Base-by-base conservation (phyloP, 37 sponge, comb jelly and placozoan species). In the Hexactinellida sp. region DNA sequence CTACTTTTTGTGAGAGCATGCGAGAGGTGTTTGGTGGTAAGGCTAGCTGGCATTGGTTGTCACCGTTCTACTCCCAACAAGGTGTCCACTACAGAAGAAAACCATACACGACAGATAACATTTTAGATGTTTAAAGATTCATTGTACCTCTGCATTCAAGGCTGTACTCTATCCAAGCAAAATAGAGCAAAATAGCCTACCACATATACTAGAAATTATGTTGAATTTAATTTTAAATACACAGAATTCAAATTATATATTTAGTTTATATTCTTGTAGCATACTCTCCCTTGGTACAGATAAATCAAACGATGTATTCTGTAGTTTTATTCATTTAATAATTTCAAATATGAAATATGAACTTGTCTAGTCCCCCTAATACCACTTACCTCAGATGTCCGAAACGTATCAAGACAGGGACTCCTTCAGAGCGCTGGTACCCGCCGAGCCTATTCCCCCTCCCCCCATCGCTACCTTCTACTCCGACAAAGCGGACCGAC, bases 21-120 rank as follows among this genome's bases (percentile, higher is more conserved):
- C 55, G 37, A 0, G 97, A 93, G 36, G 93, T 96, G 83, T 93
- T 93, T 90, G 97, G 97, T 16, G 82, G 84, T 84, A 88, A 88
- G 0, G 51, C 85, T 37, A 83, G 90, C 37, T n/a, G 89, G 86
- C 38, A 54, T 32, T 96, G 97, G 97, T 37, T 96, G 30, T 90
- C 90, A 38, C 97, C 97, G 0, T 90, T 94, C 92, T 85, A 88
- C 7, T 88, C 93, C 0, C 88, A 92, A 19, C 91, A 87, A 10
- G 76, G 76, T 21, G 34, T 63, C 5, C 76, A 63, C 30, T 63
- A 63, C 34, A 63, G 30, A n/a, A 63, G 76, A 23, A 63, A n/a
- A n/a, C 76, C 76, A n/a, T 63, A 63, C 76, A 25, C 34, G 25
- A 23, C 76, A 63, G 76, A 63, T 63, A 7, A 63, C 34, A 63